These are phyloP conservation scores for Clostera curtula DNA, from an alignment of 2,888 invertebrate species.

Conservation along the genomic window DNA sequence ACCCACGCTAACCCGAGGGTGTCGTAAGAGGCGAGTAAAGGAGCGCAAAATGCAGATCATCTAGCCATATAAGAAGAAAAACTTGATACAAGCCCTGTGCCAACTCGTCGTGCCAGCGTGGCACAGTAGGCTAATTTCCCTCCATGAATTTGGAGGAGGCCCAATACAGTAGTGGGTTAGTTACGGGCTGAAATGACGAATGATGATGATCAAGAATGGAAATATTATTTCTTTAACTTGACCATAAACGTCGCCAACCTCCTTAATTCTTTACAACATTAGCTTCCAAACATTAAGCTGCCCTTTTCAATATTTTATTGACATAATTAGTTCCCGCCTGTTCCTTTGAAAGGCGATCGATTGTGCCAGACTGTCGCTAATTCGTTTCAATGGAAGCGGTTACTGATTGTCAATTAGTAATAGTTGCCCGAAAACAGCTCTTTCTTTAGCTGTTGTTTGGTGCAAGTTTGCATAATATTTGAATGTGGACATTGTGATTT, in stretches of 20 bases:
- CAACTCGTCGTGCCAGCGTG: too few relatives aligned
- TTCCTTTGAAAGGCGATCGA: slow-evolving; percentile 25
- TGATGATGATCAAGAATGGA: too few relatives aligned
- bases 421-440: slow-evolving; percentile 17
- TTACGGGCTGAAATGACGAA: too few relatives aligned
- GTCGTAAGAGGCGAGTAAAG: too few relatives aligned
- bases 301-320: slow-evolving; percentile 28
- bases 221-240: not conserved
- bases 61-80: too few relatives aligned
- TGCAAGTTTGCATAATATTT: slow-evolving; percentile 19
- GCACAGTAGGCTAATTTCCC: too few relatives aligned
- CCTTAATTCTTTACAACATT: slow-evolving; percentile 34
- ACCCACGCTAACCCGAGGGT: too few relatives aligned
- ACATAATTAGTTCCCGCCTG: slow-evolving; percentile 48
- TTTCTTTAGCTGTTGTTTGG: slow-evolving; percentile 9
- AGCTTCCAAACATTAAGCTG: slow-evolving; percentile 30
- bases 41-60: too few relatives aligned
- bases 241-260: slow-evolving; percentile 21
- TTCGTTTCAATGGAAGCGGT: slow-evolving; percentile 17
- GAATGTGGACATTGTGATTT: slow-evolving; percentile 1
- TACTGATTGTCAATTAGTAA: slow-evolving; percentile 6
- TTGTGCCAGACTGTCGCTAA: slow-evolving; percentile 13
- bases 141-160: too few relatives aligned
- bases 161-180: too few relatives aligned
- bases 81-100: too few relatives aligned